Evolutionary conservation across 2,113 vertebrate genomes (phyloP).

Genomic region (Oncorhynchus masou): DNA sequence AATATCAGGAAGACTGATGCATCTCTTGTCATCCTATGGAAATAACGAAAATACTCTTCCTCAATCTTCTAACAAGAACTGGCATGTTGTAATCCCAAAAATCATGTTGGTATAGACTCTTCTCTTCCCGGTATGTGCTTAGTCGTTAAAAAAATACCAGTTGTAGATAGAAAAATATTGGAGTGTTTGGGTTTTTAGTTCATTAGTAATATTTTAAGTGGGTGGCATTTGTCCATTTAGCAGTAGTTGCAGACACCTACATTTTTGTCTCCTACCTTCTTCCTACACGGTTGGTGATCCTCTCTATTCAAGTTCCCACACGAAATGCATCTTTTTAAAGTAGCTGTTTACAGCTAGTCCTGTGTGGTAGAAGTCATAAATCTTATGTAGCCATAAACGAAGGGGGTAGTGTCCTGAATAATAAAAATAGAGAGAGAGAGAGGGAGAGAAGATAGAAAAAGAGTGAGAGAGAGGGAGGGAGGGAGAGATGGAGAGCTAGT

Average conservation of each 20-base stretch:
- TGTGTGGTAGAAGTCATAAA: conserved; percentile 77
- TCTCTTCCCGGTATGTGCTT: background rate
- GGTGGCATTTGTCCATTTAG: conserved; percentile 37
- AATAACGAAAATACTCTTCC: background rate
- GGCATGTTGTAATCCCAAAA: conserved; percentile 17
- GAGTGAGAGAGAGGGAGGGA: too few relatives aligned
- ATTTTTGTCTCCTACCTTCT: conserved; percentile 80
- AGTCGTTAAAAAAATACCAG: conserved; percentile 6
- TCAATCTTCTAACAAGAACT: conserved; percentile 3
- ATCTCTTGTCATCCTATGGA: conserved; percentile 33
- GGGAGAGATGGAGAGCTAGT: conserved; percentile 31
- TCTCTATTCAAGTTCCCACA: conserved; percentile 71
- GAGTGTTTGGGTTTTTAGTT: conserved; percentile 43
- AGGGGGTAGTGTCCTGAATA: conserved; percentile 74
- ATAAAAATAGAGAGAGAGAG: conserved; percentile 65
- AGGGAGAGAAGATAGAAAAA: too few relatives aligned
- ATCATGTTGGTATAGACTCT: conserved; percentile 1
- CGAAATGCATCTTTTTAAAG: conserved; percentile 76
- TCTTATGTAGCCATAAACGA: conserved; percentile 80
- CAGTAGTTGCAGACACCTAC: conserved; percentile 81
- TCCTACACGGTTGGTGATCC: conserved; percentile 78
- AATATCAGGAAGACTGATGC: conserved; percentile 18
- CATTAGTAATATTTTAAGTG: conserved; percentile 58
- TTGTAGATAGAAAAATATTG: conserved; percentile 3
- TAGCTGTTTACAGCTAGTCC: conserved; percentile 69